Conservation (phyloP, 2,888 invertebrate species). For the Lycocerus yunnanus region DNA sequence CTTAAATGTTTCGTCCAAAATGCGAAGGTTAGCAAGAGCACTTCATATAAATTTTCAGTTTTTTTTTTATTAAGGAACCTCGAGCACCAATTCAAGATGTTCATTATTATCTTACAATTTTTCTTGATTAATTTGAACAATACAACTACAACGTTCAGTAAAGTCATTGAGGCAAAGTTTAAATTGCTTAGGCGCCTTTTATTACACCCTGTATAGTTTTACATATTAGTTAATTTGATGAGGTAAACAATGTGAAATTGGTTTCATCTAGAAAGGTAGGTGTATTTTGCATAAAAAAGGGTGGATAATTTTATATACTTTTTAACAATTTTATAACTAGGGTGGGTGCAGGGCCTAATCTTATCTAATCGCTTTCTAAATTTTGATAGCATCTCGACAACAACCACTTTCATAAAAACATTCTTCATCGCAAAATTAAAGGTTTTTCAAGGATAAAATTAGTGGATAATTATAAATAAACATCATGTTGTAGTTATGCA, state of each 20-base stretch:
- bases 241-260: not conserved
- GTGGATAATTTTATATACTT: not conserved
- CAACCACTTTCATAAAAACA: not conserved
- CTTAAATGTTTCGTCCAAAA: not conserved
- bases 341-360: not conserved
- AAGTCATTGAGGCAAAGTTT: not conserved
- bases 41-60: not conserved
- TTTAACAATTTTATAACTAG: not conserved
- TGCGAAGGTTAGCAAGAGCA: not conserved
- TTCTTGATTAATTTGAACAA: not conserved
- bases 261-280: not conserved
- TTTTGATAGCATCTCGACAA: not conserved
- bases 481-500: not conserved
- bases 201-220: conserved; percentile 4
- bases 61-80: not conserved
- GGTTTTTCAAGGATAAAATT: not conserved
- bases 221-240: not conserved
- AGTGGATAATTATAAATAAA: not conserved
- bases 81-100: not conserved
- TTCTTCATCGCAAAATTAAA: not conserved
- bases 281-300: not conserved
- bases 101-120: not conserved
- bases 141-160: not conserved
- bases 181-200: not conserved
- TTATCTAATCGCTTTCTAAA: not conserved